These are phyloP conservation scores for Eristalis tenax DNA, from an alignment of 2,888 invertebrate species.

Conservation along the genomic window DNA sequence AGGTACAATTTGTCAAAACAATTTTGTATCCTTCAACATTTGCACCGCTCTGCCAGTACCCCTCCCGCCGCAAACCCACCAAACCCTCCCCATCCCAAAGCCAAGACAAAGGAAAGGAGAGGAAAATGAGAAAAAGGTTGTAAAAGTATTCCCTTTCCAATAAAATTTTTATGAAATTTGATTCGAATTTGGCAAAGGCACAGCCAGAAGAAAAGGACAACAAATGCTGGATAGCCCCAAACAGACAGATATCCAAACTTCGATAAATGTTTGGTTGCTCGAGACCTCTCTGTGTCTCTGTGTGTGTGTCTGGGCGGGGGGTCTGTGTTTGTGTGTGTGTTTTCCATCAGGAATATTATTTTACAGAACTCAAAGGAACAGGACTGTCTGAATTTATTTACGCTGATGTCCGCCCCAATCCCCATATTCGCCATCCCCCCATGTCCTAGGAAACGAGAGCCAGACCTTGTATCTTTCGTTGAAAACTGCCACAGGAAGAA, in stretches of 20 bases:
- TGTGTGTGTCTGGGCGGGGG: too few species aligned
- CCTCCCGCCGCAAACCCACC: background rate
- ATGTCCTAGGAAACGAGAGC: background rate
- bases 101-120: conserved; percentile 6
- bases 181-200: conserved; percentile 51
- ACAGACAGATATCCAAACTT: conserved; percentile 11
- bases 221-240: conserved; percentile 1
- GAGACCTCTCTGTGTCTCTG: background rate
- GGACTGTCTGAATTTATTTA: conserved; percentile 55
- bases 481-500: background rate
- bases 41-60: background rate
- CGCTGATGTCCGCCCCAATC: conserved; percentile 17
- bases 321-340: conserved; percentile 6
- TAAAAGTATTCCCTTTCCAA: conserved; percentile 54
- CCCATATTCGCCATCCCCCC: background rate
- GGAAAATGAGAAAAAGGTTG: conserved; percentile 26
- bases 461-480: conserved; percentile 4
- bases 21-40: conserved; percentile 50
- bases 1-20: conserved; percentile 71
- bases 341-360: conserved; percentile 62
- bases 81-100: too few species aligned
- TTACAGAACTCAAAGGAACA: conserved; percentile 46
- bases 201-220: conserved; percentile 26
- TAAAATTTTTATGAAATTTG: conserved; percentile 63
- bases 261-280: background rate